Evolutionary conservation across 2,888 invertebrate species (phyloP).

Genomic region (Amphimallon solstitiale): DNA sequence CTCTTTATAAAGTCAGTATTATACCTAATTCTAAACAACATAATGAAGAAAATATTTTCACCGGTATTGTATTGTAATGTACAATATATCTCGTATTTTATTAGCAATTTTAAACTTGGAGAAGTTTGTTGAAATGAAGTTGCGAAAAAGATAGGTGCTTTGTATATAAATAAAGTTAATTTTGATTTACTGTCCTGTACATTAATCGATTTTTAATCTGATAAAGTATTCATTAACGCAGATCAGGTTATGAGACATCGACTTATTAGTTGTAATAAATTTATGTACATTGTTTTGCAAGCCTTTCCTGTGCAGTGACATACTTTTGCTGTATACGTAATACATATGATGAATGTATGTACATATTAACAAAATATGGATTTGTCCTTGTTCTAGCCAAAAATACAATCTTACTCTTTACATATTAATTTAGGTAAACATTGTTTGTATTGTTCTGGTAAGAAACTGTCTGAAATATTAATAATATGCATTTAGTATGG

Average conservation of each 20-base stretch:
- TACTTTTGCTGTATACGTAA: background rate
- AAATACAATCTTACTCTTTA: background rate
- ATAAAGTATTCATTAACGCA: background rate
- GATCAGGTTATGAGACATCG: constrained; percentile 10
- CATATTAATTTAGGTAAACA: constrained; percentile 3
- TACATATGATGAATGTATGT: too few species aligned
- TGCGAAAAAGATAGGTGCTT: background rate
- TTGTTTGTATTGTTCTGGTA: constrained; percentile 8
- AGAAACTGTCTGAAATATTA: constrained; percentile 7
- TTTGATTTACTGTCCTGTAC: background rate
- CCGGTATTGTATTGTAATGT: too few species aligned
- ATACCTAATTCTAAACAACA: too few species aligned
- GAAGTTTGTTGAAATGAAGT: too few species aligned
- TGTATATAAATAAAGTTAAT: background rate
- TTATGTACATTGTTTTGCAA: constrained; percentile 13
- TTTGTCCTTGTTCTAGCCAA: constrained; percentile 13
- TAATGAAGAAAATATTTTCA: too few species aligned
- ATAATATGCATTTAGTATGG: background rate
- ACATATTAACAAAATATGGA: background rate
- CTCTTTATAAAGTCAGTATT: too few species aligned
- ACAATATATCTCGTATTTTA: too few species aligned
- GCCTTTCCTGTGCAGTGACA: constrained; percentile 15
- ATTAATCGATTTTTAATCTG: constrained; percentile 12
- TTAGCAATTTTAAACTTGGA: too few species aligned
- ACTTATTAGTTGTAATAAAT: background rate